phyloP scores from a whole-genome alignment of 2,888 invertebrate species.

The Sminthurinus aureus region DNA sequence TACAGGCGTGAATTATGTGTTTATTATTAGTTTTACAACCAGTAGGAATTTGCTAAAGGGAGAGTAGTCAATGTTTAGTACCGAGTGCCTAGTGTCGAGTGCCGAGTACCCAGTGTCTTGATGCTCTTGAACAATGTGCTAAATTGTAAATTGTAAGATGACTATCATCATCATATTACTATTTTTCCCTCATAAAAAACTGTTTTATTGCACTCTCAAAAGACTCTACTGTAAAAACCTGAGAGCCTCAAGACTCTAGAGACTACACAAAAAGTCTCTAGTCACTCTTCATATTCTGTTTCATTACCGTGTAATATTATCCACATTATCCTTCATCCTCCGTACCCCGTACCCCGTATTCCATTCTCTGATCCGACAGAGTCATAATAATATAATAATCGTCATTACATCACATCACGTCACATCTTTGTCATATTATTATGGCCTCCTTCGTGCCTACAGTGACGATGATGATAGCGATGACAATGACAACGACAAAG shows the following conservation, averaged over 20 bases:
- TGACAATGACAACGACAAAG: no score
- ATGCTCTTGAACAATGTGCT: conserved; percentile 28
- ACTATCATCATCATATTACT: conserved; percentile 24
- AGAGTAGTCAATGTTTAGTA: background rate
- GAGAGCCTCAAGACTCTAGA: no score
- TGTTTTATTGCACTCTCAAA: conserved; percentile 16
- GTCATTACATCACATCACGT: no score
- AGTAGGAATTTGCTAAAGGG: conserved; percentile 30
- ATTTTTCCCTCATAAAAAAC: conserved; percentile 19
- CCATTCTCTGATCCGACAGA: no score
- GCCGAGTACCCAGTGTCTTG: no score
- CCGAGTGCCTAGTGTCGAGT: no score
- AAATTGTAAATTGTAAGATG: conserved; percentile 36
- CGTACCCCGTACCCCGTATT: no score
- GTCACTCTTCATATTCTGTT: background rate
- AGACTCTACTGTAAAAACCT: background rate
- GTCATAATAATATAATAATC: no score
- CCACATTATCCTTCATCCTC: background rate
- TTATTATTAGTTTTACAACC: conserved; percentile 22
- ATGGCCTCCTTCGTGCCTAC: no score
- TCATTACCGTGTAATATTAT: no score
- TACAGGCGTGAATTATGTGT: conserved; percentile 25
- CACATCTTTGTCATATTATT: no score
- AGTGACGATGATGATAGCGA: no score
- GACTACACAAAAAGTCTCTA: background rate